A percentile compares a stretch with the other conserved stretches of the same genome.
These are phyloP conservation scores for Acanthosepion pharaonis DNA, from an alignment of 2,888 invertebrate species.

Conservation along the genomic window DNA sequence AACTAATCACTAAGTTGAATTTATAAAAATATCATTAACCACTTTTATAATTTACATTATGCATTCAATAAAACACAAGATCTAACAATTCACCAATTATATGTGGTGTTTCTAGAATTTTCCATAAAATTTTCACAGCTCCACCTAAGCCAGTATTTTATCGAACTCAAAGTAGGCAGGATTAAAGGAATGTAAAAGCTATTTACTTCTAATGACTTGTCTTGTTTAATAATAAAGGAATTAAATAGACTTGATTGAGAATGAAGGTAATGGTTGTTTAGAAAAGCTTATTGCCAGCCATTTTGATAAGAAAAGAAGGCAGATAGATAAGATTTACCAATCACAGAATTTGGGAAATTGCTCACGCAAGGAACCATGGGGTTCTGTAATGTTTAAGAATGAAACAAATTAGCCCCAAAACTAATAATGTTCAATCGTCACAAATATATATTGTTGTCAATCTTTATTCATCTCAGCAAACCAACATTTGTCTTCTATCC, in stretches of 20 bases:
- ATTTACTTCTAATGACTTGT: not conserved
- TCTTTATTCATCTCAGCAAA: not conserved
- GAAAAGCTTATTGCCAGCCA: constrained; percentile 15
- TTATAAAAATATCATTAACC: too few species aligned
- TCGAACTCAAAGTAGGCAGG: not conserved
- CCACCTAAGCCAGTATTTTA: not conserved
- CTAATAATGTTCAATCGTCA: not conserved
- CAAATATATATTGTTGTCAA: not conserved
- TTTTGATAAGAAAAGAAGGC: not conserved
- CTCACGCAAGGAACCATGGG: not conserved
- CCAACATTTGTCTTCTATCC: not conserved
- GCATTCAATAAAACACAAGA: too few species aligned
- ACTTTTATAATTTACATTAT: too few species aligned
- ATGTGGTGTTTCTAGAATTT: not conserved
- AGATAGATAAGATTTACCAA: not conserved
- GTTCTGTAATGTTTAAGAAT: constrained; percentile 33
- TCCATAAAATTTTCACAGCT: not conserved
- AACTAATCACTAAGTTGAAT: too few species aligned
- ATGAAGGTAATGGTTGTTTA: not conserved
- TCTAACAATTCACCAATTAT: too few species aligned
- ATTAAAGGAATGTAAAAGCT: not conserved
- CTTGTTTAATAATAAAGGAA: constrained; percentile 11
- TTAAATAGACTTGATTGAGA: not conserved
- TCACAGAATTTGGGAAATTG: not conserved
- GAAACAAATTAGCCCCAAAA: not conserved